These are phyloP conservation scores for Hycleus cichorii DNA, from an alignment of 1,140 invertebrate genomes.

Conservation along the genomic window DNA sequence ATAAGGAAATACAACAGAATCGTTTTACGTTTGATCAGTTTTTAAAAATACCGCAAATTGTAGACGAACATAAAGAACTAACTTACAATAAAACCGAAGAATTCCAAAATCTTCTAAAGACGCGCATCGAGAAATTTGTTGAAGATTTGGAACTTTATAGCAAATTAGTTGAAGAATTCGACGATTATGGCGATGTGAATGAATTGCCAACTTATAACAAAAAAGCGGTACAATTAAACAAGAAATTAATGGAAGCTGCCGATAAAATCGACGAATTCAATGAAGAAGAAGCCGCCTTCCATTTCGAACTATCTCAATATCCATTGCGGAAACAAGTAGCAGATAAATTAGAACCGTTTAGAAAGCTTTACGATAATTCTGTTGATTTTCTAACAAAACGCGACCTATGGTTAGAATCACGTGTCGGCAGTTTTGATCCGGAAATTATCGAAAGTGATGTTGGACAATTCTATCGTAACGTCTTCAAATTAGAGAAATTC, in stretches of 20 bases:
- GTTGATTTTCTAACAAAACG: slow-evolving; percentile 79
- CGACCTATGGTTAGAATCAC: slow-evolving; percentile 74
- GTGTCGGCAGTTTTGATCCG: slow-evolving; percentile 78
- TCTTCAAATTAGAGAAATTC: slow-evolving; percentile 83
- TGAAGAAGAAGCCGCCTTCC: slow-evolving; percentile 83
- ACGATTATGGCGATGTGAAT: slow-evolving; percentile 81
- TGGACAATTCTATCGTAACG: slow-evolving; percentile 66
- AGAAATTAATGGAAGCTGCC: slow-evolving; percentile 59
- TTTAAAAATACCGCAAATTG: slow-evolving; percentile 65
- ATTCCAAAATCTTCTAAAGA: slow-evolving; percentile 74
- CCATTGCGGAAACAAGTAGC: slow-evolving; percentile 68
- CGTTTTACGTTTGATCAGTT: slow-evolving; percentile 61
- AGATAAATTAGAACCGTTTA: slow-evolving; percentile 74
- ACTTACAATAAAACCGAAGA: slow-evolving; percentile 76
- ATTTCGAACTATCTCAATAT: slow-evolving; percentile 84
- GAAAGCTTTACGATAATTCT: slow-evolving; percentile 81
- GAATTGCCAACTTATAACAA: slow-evolving; percentile 79
- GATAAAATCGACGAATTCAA: slow-evolving; percentile 85
- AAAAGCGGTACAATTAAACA: slow-evolving; percentile 67
- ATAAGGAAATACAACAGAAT: slow-evolving; percentile 79
- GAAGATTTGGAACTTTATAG: slow-evolving; percentile 75
- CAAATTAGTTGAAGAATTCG: slow-evolving; percentile 77
- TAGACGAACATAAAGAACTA: slow-evolving; percentile 74
- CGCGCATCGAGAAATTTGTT: slow-evolving; percentile 59
- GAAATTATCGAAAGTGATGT: slow-evolving; percentile 83